Conservation (phyloP, 23 tunicate genomes). For the Trididemnum clinides region DNA sequence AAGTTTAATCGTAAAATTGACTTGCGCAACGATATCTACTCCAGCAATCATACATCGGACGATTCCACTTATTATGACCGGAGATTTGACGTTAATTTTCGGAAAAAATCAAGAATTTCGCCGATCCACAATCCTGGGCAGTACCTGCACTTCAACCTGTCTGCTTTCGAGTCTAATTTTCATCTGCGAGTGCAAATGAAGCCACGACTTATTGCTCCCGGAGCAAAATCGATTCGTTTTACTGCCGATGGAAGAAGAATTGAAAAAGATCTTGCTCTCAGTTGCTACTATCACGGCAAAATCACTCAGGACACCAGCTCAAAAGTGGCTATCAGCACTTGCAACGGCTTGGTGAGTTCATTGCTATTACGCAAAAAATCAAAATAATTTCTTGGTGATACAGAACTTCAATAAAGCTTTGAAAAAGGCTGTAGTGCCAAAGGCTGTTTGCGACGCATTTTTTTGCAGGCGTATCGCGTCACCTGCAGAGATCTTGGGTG, state of each 20-base stretch:
- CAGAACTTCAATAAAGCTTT: no score
- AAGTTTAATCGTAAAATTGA: constrained; percentile 2
- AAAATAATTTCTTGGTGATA: no score
- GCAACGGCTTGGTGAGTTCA: constrained; percentile 73
- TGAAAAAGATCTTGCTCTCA: constrained; percentile 31
- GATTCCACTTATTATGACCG: background rate
- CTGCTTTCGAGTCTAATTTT: constrained; percentile 58
- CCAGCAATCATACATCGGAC: background rate
- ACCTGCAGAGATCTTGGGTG: no score
- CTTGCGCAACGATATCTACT: constrained; percentile 28
- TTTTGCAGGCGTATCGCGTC: no score
- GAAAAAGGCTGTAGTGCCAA: no score
- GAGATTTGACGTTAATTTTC: no score
- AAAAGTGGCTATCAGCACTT: constrained; percentile 74
- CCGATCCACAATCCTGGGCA: background rate
- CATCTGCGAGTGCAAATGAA: constrained; percentile 47
- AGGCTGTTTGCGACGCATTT: no score
- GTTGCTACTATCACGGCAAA: constrained; percentile 52
- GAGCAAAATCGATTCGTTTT: constrained; percentile 59
- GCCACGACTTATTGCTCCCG: constrained; percentile 46
- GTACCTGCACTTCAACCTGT: constrained; percentile 51
- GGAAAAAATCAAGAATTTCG: background rate
- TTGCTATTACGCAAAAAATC: no score
- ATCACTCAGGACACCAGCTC: constrained; percentile 13
- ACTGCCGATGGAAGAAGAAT: constrained; percentile 43